These are phyloP conservation scores for Theonella swinhoei DNA, from an alignment of 37 sponge, comb jelly and placozoan species.

Conservation along the genomic window DNA sequence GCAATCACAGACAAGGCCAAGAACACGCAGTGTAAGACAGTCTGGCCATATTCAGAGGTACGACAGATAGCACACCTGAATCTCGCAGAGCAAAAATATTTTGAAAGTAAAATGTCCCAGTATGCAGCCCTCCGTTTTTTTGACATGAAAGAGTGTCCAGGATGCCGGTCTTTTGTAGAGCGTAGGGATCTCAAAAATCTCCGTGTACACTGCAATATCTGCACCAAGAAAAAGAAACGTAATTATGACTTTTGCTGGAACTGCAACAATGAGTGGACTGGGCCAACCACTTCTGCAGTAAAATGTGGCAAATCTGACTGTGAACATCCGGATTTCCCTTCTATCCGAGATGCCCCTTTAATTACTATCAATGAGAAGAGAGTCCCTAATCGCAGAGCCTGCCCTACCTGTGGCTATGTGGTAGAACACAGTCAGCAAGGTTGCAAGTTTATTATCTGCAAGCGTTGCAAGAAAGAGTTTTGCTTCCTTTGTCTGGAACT, in stretches of 20 bases:
- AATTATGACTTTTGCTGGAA: conserved; percentile 70
- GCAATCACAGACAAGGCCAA: conserved; percentile 12
- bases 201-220: conserved; percentile 44
- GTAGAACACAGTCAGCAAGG: conserved; percentile 46
- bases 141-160: conserved; percentile 67
- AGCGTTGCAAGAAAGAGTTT: conserved; percentile 41
- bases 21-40: conserved; percentile 42
- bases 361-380: conserved; percentile 21
- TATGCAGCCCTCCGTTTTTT: conserved; percentile 47
- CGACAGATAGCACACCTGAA: conserved; percentile 46
- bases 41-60: conserved; percentile 52
- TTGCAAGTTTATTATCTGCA: conserved; percentile 48
- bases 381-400: conserved; percentile 60
- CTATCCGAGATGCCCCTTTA: conserved; percentile 19
- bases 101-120: conserved; percentile 63
- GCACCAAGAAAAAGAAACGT: conserved; percentile 48
- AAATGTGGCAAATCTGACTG: conserved; percentile 56
- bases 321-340: conserved; percentile 20
- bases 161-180: conserved; percentile 58
- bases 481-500: conserved; percentile 49
- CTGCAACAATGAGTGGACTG: conserved; percentile 59
- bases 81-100: conserved; percentile 37
- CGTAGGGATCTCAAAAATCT: conserved; percentile 42
- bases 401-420: conserved; percentile 61
- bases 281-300: conserved; percentile 17